phyloP scores from a whole-genome alignment of 2,888 invertebrate species.

The Hypena proboscidalis region DNA sequence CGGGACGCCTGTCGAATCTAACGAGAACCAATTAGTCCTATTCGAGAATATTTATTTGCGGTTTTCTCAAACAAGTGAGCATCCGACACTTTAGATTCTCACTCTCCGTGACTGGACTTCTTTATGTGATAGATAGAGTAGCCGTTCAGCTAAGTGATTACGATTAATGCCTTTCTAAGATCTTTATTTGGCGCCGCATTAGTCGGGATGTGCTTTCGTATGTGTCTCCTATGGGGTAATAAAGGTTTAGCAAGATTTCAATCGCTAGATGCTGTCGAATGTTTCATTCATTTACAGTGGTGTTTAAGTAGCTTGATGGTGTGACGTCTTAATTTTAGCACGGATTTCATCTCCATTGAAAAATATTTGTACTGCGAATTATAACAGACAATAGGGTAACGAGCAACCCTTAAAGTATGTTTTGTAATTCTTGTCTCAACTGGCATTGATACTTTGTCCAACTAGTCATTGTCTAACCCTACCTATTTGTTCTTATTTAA shows the following conservation, averaged over 20 bases:
- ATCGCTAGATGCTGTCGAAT: too few species aligned
- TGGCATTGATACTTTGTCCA: too few species aligned
- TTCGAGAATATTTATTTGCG: conserved; percentile 81
- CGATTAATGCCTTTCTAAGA: conserved; percentile 46
- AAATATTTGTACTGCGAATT: too few species aligned
- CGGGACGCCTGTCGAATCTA: conserved; percentile 77
- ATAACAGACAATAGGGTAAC: too few species aligned
- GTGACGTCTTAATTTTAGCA: too few species aligned
- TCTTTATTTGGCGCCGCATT: conserved; percentile 40
- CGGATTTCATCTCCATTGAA: too few species aligned
- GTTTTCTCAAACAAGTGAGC: conserved; percentile 74
- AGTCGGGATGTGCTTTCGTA: conserved; percentile 24
- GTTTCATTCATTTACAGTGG: too few species aligned
- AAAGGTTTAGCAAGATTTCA: conserved; percentile 8
- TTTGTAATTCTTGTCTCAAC: too few species aligned
- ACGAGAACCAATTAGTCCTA: conserved; percentile 82
- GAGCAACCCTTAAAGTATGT: too few species aligned
- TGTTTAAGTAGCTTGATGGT: too few species aligned
- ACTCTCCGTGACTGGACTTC: conserved; percentile 63
- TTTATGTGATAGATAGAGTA: conserved; percentile 53
- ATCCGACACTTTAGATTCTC: conserved; percentile 61
- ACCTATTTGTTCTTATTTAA: too few species aligned
- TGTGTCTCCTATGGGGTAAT: conserved; percentile 29
- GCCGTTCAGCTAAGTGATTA: conserved; percentile 45
- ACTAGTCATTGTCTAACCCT: too few species aligned